Base-by-base conservation (phyloP, 1,140 invertebrate genomes). In the Drosophila sechellia region DNA sequence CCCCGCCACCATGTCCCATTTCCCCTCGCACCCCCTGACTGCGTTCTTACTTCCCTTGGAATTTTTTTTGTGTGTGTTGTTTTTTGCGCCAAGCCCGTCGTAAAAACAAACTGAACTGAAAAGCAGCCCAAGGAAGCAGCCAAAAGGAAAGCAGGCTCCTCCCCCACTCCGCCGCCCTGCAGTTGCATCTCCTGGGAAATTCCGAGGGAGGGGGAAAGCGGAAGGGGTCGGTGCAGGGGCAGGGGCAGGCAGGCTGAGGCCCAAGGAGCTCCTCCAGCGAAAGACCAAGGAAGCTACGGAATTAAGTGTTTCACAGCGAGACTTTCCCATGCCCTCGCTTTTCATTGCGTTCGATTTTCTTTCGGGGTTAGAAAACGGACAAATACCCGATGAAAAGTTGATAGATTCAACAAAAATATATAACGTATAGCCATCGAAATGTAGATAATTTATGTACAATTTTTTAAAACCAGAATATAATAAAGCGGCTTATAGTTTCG, bases 61-160 rank as follows among this genome's bases (percentile, higher is more conserved):
- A 35, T 42, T 17, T 49, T 31, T 31, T 31, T 15, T 68, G 43
- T 55, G 34, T 63, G 45, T 48, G 50, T 66, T 78, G 60, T 52
- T 79, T 64, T 69, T 77, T 83, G 63, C 58, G 58, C 65, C 65
- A 75, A 75, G 60, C 56, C 78, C 66, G 77, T 86, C 81, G 81
- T 86, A 86, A 86, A 86, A 86, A 86, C 81, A 86, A 86, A 86
- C 81, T 85, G 69, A 74, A 74, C 71, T 75, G 72, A 76, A 76
- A 83, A 75, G 79, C 84, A 79, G 66, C 60, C 56, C 61, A 76
- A 76, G 63, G 60, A 61, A 25, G 72, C 73, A 59, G 55, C 46
- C 72, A 52, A 74, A 42, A 39, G 45, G 39, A 63, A 58, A 59
- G 40, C 39, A 53, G 34, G 48, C 52, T 40, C 52, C 46, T 45